Evolutionary conservation across 2,888 invertebrate genomes (phyloP).

Genomic region (Drosophila kokeensis): DNA sequence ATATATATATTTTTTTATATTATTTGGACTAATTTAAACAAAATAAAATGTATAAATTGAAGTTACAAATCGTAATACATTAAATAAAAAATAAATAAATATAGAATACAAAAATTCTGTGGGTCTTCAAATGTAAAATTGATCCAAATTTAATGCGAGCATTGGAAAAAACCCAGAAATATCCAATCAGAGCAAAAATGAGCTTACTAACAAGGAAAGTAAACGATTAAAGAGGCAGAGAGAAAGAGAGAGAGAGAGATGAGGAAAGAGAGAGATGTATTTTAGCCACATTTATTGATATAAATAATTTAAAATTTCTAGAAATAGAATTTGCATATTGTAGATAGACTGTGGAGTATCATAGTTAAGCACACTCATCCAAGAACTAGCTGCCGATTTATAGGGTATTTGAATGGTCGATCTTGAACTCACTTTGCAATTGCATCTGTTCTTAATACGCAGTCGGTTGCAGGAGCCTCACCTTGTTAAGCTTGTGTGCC

Average conservation of each 20-base stretch:
- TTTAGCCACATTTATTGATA: background rate
- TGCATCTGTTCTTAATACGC: constrained; percentile 39
- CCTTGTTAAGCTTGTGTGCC: constrained; percentile 37
- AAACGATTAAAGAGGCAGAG: background rate
- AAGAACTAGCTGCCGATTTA: background rate
- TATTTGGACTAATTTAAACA: no score
- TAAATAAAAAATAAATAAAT: background rate
- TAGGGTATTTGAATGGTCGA: constrained; percentile 33
- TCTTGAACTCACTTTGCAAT: background rate
- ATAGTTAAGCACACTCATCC: background rate
- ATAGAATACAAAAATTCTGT: background rate
- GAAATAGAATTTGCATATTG: background rate
- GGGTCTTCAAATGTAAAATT: background rate
- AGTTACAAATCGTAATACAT: no score
- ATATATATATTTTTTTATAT: no score
- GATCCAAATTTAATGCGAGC: fast-evolving
- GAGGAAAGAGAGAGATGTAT: background rate
- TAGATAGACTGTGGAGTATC: background rate
- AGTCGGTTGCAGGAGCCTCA: constrained; percentile 54
- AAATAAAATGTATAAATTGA: background rate
- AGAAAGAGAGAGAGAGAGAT: background rate
- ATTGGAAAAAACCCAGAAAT: background rate
- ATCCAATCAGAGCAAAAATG: background rate
- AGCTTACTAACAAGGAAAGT: background rate
- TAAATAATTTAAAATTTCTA: background rate